A percentile compares a stretch with the other conserved stretches of the same genome.
phyloP scores from a whole-genome alignment of 2,113 vertebrate species.

The Hypocryptadius cinnamomeus region DNA sequence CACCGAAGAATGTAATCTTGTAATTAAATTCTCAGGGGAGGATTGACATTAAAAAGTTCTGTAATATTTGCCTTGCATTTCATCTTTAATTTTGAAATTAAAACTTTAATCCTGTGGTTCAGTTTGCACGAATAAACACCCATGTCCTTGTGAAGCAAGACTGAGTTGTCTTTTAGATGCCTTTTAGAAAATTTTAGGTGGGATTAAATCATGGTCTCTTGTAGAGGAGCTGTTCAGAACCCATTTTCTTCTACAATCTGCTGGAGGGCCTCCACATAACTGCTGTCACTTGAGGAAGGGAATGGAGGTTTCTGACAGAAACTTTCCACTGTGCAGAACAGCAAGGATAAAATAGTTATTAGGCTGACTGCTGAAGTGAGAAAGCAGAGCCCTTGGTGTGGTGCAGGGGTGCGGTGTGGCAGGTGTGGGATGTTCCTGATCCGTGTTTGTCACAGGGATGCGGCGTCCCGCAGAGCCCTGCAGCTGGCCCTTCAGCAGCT shows the following conservation, averaged over 20 bases:
- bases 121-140: background rate
- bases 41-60: background rate
- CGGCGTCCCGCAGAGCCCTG: conserved; percentile 86
- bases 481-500: conserved; percentile 84
- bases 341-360: background rate
- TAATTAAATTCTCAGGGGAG: background rate
- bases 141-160: background rate
- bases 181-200: background rate
- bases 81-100: background rate
- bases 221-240: background rate
- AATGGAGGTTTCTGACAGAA: background rate
- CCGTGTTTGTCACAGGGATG: conserved; percentile 68
- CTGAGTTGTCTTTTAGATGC: background rate
- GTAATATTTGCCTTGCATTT: background rate
- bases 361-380: background rate
- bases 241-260: background rate
- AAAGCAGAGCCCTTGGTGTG: background rate
- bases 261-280: fast-evolving
- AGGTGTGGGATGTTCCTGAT: fast-evolving
- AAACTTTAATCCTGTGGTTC: background rate
- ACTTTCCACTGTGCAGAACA: background rate
- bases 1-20: background rate
- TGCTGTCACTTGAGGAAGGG: background rate
- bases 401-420: background rate
- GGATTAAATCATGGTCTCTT: background rate